Evolutionary conservation across 2,113 vertebrate species (phyloP), one percentile per base, ranked within the genome.

Genomic region (Neolamprologus caudopunctatus): DNA sequence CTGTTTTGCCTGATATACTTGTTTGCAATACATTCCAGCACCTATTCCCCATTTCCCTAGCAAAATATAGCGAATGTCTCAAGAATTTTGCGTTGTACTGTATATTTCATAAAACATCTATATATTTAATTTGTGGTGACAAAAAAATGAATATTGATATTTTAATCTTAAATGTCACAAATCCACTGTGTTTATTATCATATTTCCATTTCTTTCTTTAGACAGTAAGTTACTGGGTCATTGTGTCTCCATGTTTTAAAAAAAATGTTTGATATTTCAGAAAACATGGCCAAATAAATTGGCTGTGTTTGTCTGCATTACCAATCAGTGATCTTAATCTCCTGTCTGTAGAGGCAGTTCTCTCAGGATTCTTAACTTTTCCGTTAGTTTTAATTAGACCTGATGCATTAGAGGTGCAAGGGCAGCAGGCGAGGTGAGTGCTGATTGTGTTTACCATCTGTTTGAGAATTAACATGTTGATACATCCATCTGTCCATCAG

Each of bases 401-500:
- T 80, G 31, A 87, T 58, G 24, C 45, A 63, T 80, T 71, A 24
- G 35, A 42, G 17, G 75, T 28, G 40, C 12, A 9, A 33, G 47
- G 55, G 24, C 63, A 79, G 37, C 50, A 66, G 58, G 53, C 55
- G 63, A 84, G 40, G 26, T 81, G 24, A 83, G 13, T 68, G 82
- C n/a, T 68, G 73, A 84, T 47, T 88, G 73, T 88, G 86, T 86
- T 81, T 55, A 78, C 53, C 81, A 75, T 75, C 81, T 88, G 55
- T 58, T 86, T 75, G 45, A 88, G 75, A 84, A 84, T 88, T 61
- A 50, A 84, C 75, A 82, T 42, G 61, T 82, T 63, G 63, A 78
- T 75, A 50, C 61, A 78, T 61, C 61, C 45, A 66, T 33, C n/a
- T 88, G 58, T 80, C 83, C 42, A 54, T 85, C 89, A 90, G 58